phyloP scores from a whole-genome alignment of 64 coral and sea anemone species.

The Pocillopora verrucosa region DNA sequence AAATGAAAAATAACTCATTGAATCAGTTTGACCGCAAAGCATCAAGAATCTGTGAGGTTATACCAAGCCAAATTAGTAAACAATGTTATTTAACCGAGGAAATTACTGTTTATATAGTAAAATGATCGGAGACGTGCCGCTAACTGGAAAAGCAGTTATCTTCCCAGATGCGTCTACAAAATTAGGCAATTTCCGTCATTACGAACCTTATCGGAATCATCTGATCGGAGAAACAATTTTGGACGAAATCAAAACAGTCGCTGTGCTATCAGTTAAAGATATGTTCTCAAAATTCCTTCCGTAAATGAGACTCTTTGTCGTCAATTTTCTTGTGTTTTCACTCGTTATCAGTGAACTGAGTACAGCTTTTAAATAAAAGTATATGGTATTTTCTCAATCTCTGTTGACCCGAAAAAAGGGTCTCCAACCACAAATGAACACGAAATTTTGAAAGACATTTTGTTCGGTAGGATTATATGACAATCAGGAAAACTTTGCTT shows the following conservation, averaged over 20 bases:
- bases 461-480: no score
- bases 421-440: background rate
- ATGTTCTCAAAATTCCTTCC: slow-evolving; percentile 1
- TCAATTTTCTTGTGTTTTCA: slow-evolving; percentile 3
- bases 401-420: background rate
- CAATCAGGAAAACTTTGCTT: no score
- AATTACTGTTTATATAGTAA: slow-evolving; percentile 38
- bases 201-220: background rate
- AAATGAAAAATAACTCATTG: background rate
- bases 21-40: background rate
- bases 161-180: slow-evolving; percentile 29
- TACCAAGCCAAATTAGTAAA: background rate
- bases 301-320: slow-evolving; percentile 28
- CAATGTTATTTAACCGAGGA: background rate
- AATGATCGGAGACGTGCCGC: background rate
- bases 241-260: slow-evolving; percentile 45
- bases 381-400: slow-evolving; percentile 4
- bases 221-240: slow-evolving; percentile 15
- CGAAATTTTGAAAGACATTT: background rate
- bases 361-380: background rate
- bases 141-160: slow-evolving; percentile 39
- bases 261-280: slow-evolving; percentile 8
- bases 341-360: slow-evolving; percentile 30
- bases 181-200: slow-evolving; percentile 38
- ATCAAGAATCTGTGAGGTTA: background rate